These are phyloP conservation scores for Syritta pipiens DNA, from an alignment of 2,888 invertebrate species.

Conservation along the genomic window DNA sequence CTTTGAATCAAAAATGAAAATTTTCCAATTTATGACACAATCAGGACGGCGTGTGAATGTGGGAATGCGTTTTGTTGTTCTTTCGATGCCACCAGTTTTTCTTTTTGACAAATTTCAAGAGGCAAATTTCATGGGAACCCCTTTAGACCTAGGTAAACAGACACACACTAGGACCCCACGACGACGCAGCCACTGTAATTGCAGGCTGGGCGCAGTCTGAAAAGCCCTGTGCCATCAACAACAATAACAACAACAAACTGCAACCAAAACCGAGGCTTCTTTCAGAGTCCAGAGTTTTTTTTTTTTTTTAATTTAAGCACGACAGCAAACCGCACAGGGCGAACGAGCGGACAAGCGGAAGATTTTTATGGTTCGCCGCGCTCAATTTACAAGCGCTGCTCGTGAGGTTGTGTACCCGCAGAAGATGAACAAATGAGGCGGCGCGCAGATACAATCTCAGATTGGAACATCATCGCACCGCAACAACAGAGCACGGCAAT, in stretches of 20 bases:
- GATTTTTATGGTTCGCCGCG: conserved; percentile 68
- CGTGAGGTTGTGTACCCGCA: conserved; percentile 40
- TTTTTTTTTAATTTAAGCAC: conserved; percentile 61
- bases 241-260: conserved; percentile 37
- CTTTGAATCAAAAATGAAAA: conserved; percentile 59
- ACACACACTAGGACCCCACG: conserved; percentile 33
- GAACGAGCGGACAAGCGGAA: conserved; percentile 49
- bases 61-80: conserved; percentile 55
- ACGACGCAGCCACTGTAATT: conserved; percentile 46
- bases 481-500: not conserved
- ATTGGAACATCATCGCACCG: conserved; percentile 30
- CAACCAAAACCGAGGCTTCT: no score
- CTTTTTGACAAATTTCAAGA: conserved; percentile 63
- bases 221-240: conserved; percentile 13
- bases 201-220: conserved; percentile 13
- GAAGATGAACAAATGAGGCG: conserved; percentile 65
- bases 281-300: no score
- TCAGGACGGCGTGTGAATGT: conserved; percentile 45
- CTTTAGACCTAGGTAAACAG: conserved; percentile 59
- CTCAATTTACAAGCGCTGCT: conserved; percentile 63
- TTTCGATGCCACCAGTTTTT: no score
- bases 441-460: conserved; percentile 49
- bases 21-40: conserved; percentile 65
- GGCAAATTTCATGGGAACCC: conserved; percentile 46
- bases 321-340: conserved; percentile 42